Evolutionary conservation across 2,888 invertebrate genomes (phyloP), one percentile per base, ranked within the genome.

Genomic region (Polylopha cassiicola): DNA sequence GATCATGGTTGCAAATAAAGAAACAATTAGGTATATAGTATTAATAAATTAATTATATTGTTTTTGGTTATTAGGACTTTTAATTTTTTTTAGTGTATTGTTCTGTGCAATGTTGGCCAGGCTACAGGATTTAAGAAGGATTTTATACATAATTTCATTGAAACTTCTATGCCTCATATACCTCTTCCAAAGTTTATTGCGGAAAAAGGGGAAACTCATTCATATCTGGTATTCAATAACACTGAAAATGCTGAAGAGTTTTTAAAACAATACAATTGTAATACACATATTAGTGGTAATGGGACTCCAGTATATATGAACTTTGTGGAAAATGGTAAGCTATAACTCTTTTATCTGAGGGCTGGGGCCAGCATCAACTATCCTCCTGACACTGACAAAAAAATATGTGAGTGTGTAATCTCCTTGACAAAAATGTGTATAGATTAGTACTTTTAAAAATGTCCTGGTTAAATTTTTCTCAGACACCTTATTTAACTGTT

Each of bases 101-200:
- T 91, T 24, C 77, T 97, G n/a, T 93, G 94, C 55, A 97, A 97
- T 78, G 93, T 91, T 14, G 97, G 97, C 1, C 87, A 96, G 43
- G 92, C 92, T 2, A 95, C 93, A 50, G 94, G 95, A 3, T 79
- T 95, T 11, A 85, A 88, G 3, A 89, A 92, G 64, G 90, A 91
- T 58, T 65, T 77, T 28, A 60, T 97, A 5, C 61, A 89, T 3
- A 64, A 84, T 22, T 61, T 95, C 3, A 67, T 92, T 14, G 62
- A 80, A 23, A 65, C 88, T 3, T 87, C 90, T 34, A 60, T 73
- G 3, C 60, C 79, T 37, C 79, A 82, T 65, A 89, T 91, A 1
- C 43, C 60, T 11, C 64, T 92, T 1, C 86, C 88, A 10, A 87
- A 89, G 29, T 86, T 94, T 20, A 69, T 90, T 18, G 90, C 95